Evolutionary conservation across 2,797 vertebrate species (phyloP).

Genomic region (Otus scops): DNA sequence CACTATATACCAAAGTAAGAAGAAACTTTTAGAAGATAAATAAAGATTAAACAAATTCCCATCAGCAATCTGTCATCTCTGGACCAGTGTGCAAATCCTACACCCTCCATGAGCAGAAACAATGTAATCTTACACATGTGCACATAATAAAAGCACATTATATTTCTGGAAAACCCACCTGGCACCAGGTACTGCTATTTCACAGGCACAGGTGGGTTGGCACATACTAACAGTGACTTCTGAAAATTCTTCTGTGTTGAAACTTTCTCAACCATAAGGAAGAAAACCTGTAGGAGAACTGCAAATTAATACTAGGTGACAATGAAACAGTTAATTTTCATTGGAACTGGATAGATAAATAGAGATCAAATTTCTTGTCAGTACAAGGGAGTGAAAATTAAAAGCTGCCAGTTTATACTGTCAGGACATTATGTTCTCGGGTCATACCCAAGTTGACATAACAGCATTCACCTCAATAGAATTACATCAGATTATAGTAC

Average conservation of each 20-base stretch:
- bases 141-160: neutral
- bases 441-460: neutral
- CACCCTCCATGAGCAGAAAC: neutral
- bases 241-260: neutral
- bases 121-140: neutral
- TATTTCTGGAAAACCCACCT: neutral
- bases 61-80: neutral
- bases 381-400: neutral
- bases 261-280: neutral
- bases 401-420: neutral
- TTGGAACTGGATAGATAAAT: neutral
- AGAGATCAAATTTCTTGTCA: neutral
- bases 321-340: neutral
- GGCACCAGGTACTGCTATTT: neutral
- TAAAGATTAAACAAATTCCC: neutral
- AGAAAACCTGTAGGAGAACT: neutral
- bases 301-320: neutral
- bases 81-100: neutral
- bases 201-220: neutral
- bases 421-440: neutral
- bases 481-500: neutral
- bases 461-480: neutral
- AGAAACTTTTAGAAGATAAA: neutral
- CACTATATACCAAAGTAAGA: neutral
- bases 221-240: rapidly evolving